These are phyloP conservation scores for Anisognathus igniventris DNA, from an alignment of 2,797 vertebrate genomes.

Conservation along the genomic window DNA sequence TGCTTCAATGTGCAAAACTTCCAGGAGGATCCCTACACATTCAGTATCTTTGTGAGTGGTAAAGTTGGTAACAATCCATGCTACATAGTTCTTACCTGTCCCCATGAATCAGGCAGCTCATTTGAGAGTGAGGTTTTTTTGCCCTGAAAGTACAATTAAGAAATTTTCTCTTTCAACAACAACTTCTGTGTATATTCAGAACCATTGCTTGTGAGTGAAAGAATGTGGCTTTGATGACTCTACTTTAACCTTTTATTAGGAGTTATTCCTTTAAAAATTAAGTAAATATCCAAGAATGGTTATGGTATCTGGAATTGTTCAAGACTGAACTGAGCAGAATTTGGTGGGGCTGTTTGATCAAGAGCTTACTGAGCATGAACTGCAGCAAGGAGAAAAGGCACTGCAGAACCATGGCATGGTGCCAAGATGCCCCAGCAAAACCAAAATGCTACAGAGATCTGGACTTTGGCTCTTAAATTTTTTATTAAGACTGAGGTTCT, in stretches of 20 bases:
- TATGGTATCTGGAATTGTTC: background rate
- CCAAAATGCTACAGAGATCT: background rate
- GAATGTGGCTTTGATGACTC: background rate
- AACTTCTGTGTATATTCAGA: background rate
- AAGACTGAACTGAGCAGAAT: background rate
- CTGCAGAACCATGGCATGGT: background rate
- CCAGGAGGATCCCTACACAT: background rate
- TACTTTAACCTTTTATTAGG: background rate
- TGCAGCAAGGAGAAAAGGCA: background rate
- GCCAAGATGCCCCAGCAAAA: background rate
- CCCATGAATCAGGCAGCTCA: background rate
- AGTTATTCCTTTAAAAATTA: background rate
- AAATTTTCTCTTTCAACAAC: background rate
- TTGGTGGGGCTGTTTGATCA: background rate
- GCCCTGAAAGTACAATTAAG: background rate
- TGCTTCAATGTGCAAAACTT: background rate
- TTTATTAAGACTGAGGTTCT: background rate
- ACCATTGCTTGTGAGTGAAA: background rate
- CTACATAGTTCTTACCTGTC: background rate
- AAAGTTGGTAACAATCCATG: fast-evolving
- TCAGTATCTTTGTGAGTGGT: background rate
- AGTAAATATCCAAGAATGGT: background rate
- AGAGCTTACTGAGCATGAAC: background rate
- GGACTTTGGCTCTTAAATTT: background rate
- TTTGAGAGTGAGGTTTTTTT: background rate